A percentile compares a stretch with the other conserved stretches of the same genome.
Evolutionary conservation across 2,113 vertebrate species (phyloP).

Genomic region (Gavia stellata): DNA sequence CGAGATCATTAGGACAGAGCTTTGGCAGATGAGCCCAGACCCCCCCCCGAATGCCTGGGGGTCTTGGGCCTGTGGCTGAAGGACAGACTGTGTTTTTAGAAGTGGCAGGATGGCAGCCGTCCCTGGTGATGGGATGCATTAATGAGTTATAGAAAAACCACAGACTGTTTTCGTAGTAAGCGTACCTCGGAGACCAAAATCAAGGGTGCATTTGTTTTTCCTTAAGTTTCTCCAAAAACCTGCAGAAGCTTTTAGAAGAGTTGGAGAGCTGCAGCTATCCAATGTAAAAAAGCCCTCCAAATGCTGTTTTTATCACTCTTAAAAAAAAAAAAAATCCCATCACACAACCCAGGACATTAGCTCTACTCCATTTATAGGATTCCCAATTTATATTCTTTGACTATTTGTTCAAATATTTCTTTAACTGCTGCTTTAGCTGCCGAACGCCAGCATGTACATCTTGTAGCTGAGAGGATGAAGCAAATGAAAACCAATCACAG

Average conservation of each 20-base stretch:
- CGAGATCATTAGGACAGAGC: background rate
- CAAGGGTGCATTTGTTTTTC: background rate
- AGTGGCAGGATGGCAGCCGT: background rate
- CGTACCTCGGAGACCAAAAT: background rate
- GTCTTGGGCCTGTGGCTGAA: background rate
- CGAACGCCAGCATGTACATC: constrained; percentile 23
- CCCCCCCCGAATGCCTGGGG: background rate
- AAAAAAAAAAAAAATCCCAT: background rate
- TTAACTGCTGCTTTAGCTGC: background rate
- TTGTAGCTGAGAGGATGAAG: background rate
- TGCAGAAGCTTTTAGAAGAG: background rate
- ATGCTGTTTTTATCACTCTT: background rate
- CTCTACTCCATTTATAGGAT: background rate
- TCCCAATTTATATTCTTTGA: background rate
- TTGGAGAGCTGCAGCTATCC: background rate
- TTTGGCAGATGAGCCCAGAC: background rate
- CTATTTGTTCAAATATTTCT: background rate
- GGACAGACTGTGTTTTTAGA: background rate
- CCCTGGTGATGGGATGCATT: background rate
- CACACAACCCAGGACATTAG: background rate
- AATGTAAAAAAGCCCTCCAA: background rate
- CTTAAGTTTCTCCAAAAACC: background rate
- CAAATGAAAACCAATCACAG: constrained; percentile 37
- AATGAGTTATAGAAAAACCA: background rate
- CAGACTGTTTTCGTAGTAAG: background rate